A percentile compares a stretch with the other conserved stretches of the same genome.
Evolutionary conservation across 2,797 vertebrate genomes (phyloP).

Genomic region (Cyclura pinguis): DNA sequence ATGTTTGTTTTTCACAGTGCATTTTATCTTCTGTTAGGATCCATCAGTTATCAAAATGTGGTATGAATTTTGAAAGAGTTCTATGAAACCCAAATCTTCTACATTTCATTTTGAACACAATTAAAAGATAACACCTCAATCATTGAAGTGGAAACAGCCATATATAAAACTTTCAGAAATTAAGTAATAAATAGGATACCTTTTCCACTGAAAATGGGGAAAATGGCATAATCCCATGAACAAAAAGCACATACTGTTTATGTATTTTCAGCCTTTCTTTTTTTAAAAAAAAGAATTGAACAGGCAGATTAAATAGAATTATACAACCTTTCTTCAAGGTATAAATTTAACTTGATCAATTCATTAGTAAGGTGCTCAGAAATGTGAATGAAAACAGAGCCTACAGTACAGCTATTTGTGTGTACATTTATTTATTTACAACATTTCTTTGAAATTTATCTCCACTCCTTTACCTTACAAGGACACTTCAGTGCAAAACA

Average conservation of each 20-base stretch:
- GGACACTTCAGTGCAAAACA: conserved; percentile 16
- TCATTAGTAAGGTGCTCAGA: conserved; percentile 73
- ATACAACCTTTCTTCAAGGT: conserved; percentile 53
- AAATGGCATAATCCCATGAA: background rate
- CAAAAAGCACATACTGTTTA: conserved; percentile 68
- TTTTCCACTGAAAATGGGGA: conserved; percentile 41
- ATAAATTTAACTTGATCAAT: conserved; percentile 65
- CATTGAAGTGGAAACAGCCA: conserved; percentile 24
- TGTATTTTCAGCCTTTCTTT: conserved; percentile 51
- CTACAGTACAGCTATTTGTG: conserved; percentile 38
- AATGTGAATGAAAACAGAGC: conserved; percentile 58
- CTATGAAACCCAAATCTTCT: background rate
- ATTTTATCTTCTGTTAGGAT: background rate
- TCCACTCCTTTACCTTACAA: background rate
- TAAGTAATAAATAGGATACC: conserved; percentile 50
- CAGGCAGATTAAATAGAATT: conserved; percentile 64
- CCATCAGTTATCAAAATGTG: background rate
- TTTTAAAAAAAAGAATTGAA: conserved; percentile 45
- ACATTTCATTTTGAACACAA: background rate
- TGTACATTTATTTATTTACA: conserved; percentile 52
- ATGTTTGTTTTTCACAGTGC: background rate
- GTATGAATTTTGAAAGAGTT: background rate
- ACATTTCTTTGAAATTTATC: background rate
- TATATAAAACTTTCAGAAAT: conserved; percentile 38
- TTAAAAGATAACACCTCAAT: background rate